These are phyloP conservation scores for Osmerus mordax DNA, from an alignment of 2,113 vertebrate species.

Conservation along the genomic window DNA sequence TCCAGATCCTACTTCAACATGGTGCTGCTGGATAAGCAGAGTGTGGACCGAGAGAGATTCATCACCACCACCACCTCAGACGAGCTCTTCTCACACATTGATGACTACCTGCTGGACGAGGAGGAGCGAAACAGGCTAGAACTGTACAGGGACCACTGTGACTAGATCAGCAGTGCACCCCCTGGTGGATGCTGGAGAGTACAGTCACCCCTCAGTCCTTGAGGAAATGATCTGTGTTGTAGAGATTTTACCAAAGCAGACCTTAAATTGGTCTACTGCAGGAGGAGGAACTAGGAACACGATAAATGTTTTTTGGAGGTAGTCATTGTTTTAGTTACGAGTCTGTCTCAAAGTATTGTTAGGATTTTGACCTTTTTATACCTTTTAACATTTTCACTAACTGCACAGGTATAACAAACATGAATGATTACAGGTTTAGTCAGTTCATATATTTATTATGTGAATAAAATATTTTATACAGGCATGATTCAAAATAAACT, in stretches of 20 bases:
- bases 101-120: constrained; percentile 82
- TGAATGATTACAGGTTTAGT: constrained; percentile 13
- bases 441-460: constrained; percentile 57
- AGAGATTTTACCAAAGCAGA: too few relatives aligned
- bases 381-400: not conserved
- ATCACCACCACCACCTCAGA: constrained; percentile 77
- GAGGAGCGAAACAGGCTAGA: constrained; percentile 72
- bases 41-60: constrained; percentile 87
- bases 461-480: constrained; percentile 40
- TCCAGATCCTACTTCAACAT: constrained; percentile 85
- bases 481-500: constrained; percentile 15
- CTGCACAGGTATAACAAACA: constrained; percentile 13
- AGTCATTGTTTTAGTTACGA: not conserved
- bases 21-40: constrained; percentile 85
- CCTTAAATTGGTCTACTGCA: too few relatives aligned
- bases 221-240: too few relatives aligned
- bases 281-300: too few relatives aligned
- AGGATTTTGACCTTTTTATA: not conserved
- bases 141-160: constrained; percentile 77
- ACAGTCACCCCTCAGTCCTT: too few relatives aligned
- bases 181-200: constrained; percentile 27
- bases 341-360: not conserved
- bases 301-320: too few relatives aligned
- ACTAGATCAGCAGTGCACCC: constrained; percentile 61
- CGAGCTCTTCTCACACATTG: constrained; percentile 87